These are phyloP conservation scores for Amphiprion clarkii DNA, from an alignment of 2,797 vertebrate genomes.

Conservation along the genomic window DNA sequence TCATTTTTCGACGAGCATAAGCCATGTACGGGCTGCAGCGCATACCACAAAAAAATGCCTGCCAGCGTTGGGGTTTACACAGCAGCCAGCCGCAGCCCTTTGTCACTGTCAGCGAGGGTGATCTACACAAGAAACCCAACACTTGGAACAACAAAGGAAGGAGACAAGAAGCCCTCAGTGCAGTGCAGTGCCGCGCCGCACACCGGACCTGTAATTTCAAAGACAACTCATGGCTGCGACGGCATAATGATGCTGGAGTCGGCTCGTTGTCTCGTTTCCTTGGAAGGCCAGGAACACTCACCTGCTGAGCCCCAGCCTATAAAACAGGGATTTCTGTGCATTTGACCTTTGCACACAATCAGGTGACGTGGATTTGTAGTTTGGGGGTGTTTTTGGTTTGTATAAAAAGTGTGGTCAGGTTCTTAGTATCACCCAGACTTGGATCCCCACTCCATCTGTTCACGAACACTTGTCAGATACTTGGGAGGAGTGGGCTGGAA, in stretches of 20 bases:
- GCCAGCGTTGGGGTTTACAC: slow-evolving; percentile 49
- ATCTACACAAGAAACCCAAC: slow-evolving; percentile 65
- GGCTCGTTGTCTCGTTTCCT: background rate
- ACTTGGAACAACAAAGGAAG: slow-evolving; percentile 40
- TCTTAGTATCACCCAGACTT: background rate
- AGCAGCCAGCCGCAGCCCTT: slow-evolving; percentile 63
- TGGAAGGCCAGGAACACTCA: background rate
- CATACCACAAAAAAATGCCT: slow-evolving; percentile 57
- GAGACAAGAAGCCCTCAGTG: background rate
- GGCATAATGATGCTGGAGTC: background rate
- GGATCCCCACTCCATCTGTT: slow-evolving; percentile 37
- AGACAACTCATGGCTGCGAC: slow-evolving; percentile 2
- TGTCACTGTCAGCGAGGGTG: slow-evolving; percentile 54
- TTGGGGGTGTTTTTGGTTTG: background rate
- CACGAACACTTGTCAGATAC: slow-evolving; percentile 25
- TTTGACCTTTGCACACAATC: slow-evolving; percentile 9
- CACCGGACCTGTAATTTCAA: slow-evolving; percentile 40
- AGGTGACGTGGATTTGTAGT: background rate
- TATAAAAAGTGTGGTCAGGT: background rate
- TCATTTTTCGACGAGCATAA: slow-evolving; percentile 7
- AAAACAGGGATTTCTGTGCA: background rate
- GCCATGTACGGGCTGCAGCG: slow-evolving; percentile 33
- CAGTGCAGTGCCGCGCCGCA: background rate
- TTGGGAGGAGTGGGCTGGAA: slow-evolving; percentile 23
- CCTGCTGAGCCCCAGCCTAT: slow-evolving; percentile 16